Evolutionary conservation across 2,797 vertebrate genomes (phyloP).

Genomic region (Lindbergichthys nudifrons): DNA sequence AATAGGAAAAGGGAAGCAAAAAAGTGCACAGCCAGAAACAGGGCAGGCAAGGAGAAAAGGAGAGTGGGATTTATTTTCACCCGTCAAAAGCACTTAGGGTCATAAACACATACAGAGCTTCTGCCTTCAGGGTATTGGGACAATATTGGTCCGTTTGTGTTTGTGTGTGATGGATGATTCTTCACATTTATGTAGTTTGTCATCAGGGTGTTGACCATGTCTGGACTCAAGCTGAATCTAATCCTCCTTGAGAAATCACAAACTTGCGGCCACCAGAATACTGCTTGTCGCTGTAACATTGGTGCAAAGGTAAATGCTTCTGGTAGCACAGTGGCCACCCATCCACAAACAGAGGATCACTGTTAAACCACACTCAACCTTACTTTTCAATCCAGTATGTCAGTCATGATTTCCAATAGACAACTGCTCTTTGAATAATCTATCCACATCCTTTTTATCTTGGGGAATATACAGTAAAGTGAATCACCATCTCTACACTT

Average conservation of each 20-base stretch:
- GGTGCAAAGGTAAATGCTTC: constrained; percentile 23
- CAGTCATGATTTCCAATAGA: neutral
- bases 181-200: constrained; percentile 70
- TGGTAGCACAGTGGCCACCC: neutral
- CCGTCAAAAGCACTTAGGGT: constrained; percentile 73
- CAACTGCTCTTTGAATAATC: neutral
- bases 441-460: neutral
- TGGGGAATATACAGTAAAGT: constrained; percentile 13
- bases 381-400: neutral
- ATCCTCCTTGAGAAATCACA: constrained; percentile 70
- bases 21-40: constrained; percentile 38
- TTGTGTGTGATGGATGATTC: constrained; percentile 65
- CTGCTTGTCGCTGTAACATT: constrained; percentile 20
- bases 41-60: constrained; percentile 51
- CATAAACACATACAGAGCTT: constrained; percentile 73
- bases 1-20: constrained; percentile 18
- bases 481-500: neutral
- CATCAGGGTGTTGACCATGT: constrained; percentile 67
- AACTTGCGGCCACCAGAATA: constrained; percentile 33
- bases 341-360: neutral
- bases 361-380: neutral
- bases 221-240: constrained; percentile 59
- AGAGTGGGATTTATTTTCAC: constrained; percentile 77
- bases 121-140: constrained; percentile 65
- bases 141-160: constrained; percentile 64